These are phyloP conservation scores for Pterophyllum scalare DNA, from an alignment of 2,113 vertebrate species.

Conservation along the genomic window DNA sequence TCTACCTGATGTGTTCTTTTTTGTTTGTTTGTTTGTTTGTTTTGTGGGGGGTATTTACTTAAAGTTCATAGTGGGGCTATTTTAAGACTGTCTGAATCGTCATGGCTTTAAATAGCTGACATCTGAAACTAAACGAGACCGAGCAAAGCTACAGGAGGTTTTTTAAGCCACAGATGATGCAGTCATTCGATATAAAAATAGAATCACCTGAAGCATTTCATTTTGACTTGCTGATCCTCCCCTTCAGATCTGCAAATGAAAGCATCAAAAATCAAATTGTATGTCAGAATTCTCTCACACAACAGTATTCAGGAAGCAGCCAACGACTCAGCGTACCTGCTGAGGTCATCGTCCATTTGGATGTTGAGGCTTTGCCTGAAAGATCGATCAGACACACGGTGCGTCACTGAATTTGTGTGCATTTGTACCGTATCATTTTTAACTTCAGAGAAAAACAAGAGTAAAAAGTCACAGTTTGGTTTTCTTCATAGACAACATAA, in stretches of 20 bases:
- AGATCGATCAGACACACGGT: not conserved
- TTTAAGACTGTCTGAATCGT: not conserved
- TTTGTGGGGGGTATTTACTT: not conserved
- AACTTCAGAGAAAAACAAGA: not conserved
- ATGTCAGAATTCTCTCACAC: not conserved
- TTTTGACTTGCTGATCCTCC: slow-evolving; percentile 73
- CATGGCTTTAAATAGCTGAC: not conserved
- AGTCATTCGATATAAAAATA: not conserved
- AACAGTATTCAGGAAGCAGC: not conserved
- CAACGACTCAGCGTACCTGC: slow-evolving; percentile 46
- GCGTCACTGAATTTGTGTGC: not conserved
- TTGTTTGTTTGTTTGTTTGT: too few relatives aligned
- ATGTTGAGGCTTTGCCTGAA: slow-evolving; percentile 46
- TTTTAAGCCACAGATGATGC: not conserved
- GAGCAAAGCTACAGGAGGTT: not conserved
- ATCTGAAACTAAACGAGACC: not conserved
- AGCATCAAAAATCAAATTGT: not conserved
- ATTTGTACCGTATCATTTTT: not conserved
- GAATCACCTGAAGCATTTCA: slow-evolving; percentile 74
- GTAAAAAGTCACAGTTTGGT: not conserved
- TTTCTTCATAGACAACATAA: not conserved
- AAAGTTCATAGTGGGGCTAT: not conserved
- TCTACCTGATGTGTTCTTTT: not conserved
- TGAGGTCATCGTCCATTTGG: slow-evolving; percentile 61
- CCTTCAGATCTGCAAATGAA: slow-evolving; percentile 64